Base-by-base conservation (phyloP, 2,113 vertebrate genomes). In the Barbus barbus region DNA sequence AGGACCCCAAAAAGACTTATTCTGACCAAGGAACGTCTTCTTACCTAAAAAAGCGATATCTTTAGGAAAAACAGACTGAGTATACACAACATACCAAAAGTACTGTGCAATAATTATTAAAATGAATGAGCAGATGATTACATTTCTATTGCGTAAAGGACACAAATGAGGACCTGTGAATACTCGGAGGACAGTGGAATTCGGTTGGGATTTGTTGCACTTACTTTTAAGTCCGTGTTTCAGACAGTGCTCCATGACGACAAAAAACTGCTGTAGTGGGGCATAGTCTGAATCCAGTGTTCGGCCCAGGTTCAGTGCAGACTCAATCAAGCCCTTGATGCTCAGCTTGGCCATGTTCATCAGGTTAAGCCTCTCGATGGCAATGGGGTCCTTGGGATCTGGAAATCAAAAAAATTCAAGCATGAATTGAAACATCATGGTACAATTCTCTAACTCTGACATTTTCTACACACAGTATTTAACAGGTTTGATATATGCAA, bases 281-380 rank as follows among this genome's bases (percentile, higher is more conserved):
- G 98, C 97, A 0, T 99, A 99, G 95, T 99, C 98, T 0, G 98
- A 99, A 89, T 99, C 98, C 0, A 99, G 94, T 0, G 97, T 99
- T 79, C 98, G 95, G 22, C 98, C 98, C 72, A 99, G 93, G 90
- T 99, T 99, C 48, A 99, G 95, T 0, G 98, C 98, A 0, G 98
- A 99, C 88, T 99, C 98, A 0, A 99, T 99, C 89, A 99, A 90
- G 11, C 98, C 98, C 89, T 99, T 99, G 91, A 99, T 99, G 85
- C 98, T 99, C 91, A 99, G 93, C 77, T 99, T 99, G 48, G 98
- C 98, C 98, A 99, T 99, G 91, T 99, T 99, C 98, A 99, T 99
- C 91, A 99, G 92, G 93, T 99, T 99, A 90, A 99, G 97, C 88
- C 98, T 96, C 75, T 99, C 98, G 4, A 99, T 98, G 26, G 97